A percentile compares a stretch with the other conserved stretches of the same genome.
Evolutionary conservation across 2,113 vertebrate species (phyloP).

Genomic region (Pterocles burchelli): DNA sequence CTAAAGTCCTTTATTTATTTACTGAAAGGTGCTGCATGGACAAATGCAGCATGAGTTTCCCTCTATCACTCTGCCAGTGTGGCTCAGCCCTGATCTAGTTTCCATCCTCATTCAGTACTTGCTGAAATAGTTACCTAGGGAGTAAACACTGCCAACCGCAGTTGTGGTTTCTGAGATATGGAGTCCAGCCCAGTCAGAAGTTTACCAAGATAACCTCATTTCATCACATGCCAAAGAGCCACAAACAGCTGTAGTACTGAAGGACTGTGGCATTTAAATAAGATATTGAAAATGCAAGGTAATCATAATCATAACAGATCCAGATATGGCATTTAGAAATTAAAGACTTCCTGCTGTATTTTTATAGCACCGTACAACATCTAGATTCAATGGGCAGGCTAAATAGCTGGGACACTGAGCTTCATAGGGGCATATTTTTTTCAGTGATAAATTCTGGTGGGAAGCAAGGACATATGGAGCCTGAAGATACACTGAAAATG

Average conservation of each 20-base stretch:
- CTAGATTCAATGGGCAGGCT: neutral
- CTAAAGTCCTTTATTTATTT: conserved; percentile 7
- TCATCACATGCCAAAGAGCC: neutral
- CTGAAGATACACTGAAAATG: neutral
- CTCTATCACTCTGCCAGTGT: neutral
- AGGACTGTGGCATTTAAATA: neutral
- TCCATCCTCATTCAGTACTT: neutral
- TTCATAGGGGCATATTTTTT: neutral
- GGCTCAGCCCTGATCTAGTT: conserved; percentile 1
- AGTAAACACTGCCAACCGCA: neutral
- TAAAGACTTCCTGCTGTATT: neutral
- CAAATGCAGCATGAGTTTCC: neutral
- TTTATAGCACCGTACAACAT: neutral
- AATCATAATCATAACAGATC: neutral
- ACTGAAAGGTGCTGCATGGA: neutral
- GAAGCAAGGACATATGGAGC: neutral
- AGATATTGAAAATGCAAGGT: neutral
- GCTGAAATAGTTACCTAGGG: conserved; percentile 12
- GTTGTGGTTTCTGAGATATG: neutral
- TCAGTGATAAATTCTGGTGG: neutral
- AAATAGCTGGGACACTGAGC: neutral
- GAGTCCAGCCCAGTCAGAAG: conserved; percentile 3
- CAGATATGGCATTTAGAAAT: neutral
- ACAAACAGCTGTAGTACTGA: neutral
- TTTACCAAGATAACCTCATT: conserved; percentile 43